These are phyloP conservation scores for Trypoxylus dichotomus DNA, from an alignment of 1,140 invertebrate genomes.

Conservation along the genomic window DNA sequence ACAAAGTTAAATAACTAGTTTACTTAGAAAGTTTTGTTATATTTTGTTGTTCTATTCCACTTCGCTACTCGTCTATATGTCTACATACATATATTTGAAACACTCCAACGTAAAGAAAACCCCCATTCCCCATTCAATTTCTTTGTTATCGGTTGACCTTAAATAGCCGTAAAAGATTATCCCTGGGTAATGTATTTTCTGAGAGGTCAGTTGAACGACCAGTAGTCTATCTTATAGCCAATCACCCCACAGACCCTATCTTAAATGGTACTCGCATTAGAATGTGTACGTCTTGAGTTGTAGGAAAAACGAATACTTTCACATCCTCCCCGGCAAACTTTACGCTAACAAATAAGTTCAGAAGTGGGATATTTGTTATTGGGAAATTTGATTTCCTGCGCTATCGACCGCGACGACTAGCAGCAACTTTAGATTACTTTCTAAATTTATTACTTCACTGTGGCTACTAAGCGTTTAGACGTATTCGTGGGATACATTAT, in stretches of 20 bases:
- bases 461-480: neutral
- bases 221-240: conserved; percentile 46
- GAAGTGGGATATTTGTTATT: conserved; percentile 52
- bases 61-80: too few relatives aligned
- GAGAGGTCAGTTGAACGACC: conserved; percentile 45
- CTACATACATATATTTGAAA: neutral
- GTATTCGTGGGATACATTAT: neutral
- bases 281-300: conserved; percentile 29
- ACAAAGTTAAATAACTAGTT: too few relatives aligned
- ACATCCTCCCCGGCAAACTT: conserved; percentile 42
- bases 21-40: too few relatives aligned
- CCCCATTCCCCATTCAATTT: conserved; percentile 7
- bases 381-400: conserved; percentile 50
- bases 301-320: conserved; percentile 24
- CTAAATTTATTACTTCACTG: conserved; percentile 33
- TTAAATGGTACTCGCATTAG: conserved; percentile 37
- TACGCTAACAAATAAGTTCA: conserved; percentile 49
- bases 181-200: conserved; percentile 40
- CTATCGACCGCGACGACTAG: conserved; percentile 45
- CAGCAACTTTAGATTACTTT: conserved; percentile 45
- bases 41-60: too few relatives aligned
- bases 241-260: conserved; percentile 42
- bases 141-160: conserved; percentile 28
- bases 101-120: neutral
- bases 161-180: conserved; percentile 30